Conservation (phyloP, 2,888 invertebrate genomes). For the Chaitophorus viminalis region DNA sequence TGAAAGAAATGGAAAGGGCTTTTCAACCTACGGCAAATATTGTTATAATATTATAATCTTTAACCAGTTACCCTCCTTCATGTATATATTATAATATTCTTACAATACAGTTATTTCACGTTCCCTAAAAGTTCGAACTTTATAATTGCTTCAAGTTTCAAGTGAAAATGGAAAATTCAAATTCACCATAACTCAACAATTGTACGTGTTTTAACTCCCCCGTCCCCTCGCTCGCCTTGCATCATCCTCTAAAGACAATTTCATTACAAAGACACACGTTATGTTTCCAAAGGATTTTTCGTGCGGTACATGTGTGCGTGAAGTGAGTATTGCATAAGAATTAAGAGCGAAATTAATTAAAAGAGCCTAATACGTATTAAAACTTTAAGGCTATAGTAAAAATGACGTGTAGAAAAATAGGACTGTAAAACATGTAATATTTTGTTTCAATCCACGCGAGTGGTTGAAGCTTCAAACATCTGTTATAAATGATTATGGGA, state of each 20-base stretch:
- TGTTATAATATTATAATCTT: conserved; percentile 55
- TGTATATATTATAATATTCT: neutral
- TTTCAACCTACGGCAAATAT: conserved; percentile 48
- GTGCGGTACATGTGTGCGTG: too few relatives aligned
- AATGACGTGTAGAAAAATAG: too few relatives aligned
- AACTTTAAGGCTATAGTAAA: too few relatives aligned
- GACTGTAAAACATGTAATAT: too few relatives aligned
- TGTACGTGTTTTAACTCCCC: neutral
- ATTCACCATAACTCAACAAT: conserved; percentile 22
- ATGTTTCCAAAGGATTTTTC: too few relatives aligned
- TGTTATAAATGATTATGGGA: conserved; percentile 42
- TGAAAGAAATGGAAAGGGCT: conserved; percentile 10
- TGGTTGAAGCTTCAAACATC: conserved; percentile 19
- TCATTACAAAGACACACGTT: too few relatives aligned
- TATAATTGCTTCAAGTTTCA: conserved; percentile 43
- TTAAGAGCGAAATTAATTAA: too few relatives aligned
- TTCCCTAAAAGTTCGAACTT: conserved; percentile 51
- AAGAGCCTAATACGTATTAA: too few relatives aligned
- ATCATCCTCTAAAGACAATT: neutral
- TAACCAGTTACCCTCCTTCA: neutral
- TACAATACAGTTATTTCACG: conserved; percentile 41
- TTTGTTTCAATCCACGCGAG: too few relatives aligned
- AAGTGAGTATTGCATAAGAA: too few relatives aligned
- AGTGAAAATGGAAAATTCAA: conserved; percentile 27
- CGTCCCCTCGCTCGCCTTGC: neutral